phyloP scores from a whole-genome alignment of 2,113 vertebrate species.

The Leptocoma aspasia region DNA sequence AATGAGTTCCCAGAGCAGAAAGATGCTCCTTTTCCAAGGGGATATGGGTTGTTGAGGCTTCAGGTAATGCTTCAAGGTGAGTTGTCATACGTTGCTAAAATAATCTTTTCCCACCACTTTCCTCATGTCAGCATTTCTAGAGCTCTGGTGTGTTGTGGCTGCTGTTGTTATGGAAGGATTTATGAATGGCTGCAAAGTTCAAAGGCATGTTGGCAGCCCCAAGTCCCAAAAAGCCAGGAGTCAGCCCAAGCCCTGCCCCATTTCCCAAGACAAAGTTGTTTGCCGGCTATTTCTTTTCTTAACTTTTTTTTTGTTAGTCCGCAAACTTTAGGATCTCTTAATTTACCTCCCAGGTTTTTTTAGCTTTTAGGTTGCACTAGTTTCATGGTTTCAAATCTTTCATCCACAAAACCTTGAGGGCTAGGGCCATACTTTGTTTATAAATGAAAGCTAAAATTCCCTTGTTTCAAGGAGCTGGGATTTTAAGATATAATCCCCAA shows the following conservation, averaged over 20 bases:
- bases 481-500: conserved; percentile 10
- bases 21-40: not conserved
- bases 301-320: not conserved
- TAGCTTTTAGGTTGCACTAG: not conserved
- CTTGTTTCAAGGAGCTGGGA: not conserved
- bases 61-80: not conserved
- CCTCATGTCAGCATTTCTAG: conserved; percentile 39
- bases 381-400: conserved; percentile 16
- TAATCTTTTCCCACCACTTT: conserved; percentile 38
- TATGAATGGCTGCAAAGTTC: conserved; percentile 35
- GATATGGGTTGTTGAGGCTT: not conserved
- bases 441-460: conserved; percentile 34
- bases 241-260: not conserved
- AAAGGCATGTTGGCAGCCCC: conserved; percentile 35
- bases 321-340: not conserved
- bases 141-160: not conserved
- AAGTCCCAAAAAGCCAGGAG: conserved; percentile 3
- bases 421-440: conserved; percentile 2
- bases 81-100: not conserved
- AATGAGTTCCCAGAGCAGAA: not conserved
- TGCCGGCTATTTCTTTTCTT: not conserved
- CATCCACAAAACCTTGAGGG: conserved; percentile 17
- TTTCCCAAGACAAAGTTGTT: conserved; percentile 22
- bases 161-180: conserved; percentile 3
- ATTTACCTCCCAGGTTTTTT: not conserved